Percentiles rank a stretch among this genome's conserved stretches.
These are phyloP conservation scores for Prunella himalayana DNA, from an alignment of 2,113 vertebrate species.

Conservation along the genomic window DNA sequence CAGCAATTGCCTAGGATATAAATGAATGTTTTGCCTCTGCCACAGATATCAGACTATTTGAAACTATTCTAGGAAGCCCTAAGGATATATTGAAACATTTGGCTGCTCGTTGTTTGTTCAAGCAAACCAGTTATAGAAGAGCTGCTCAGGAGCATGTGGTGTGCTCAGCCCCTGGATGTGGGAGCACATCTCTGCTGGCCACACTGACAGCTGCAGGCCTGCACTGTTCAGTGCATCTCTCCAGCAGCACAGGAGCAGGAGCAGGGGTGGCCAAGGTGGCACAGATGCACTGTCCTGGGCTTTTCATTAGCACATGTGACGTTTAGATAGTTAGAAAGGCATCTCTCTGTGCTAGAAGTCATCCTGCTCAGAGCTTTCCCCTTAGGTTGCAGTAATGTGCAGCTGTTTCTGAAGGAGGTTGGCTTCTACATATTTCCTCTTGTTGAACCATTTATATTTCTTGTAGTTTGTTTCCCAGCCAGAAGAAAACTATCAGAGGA, in stretches of 20 bases:
- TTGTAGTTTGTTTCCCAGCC: not conserved
- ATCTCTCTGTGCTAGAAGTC: not conserved
- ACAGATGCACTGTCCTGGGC: not conserved
- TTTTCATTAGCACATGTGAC: not conserved
- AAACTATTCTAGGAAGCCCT: not conserved
- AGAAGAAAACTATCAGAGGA: slow-evolving; percentile 34
- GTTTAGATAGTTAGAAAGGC: not conserved
- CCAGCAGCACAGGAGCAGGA: not conserved
- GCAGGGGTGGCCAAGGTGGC: not conserved
- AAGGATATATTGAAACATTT: slow-evolving; percentile 11
- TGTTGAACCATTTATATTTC: not conserved
- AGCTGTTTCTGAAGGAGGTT: not conserved
- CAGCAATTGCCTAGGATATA: not conserved
- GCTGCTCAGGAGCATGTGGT: not conserved
- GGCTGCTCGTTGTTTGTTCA: not conserved
- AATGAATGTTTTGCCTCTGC: not conserved
- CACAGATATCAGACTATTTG: not conserved
- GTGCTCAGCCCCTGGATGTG: not conserved
- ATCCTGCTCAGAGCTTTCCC: not conserved
- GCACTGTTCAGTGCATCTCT: not conserved
- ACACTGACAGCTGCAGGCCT: not conserved
- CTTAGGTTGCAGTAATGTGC: not conserved
- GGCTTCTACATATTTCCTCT: not conserved
- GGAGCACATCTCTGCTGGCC: not conserved
- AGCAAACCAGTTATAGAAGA: not conserved